These are phyloP conservation scores for Pseudonaja textilis DNA, from an alignment of 2,113 vertebrate genomes.

Conservation along the genomic window DNA sequence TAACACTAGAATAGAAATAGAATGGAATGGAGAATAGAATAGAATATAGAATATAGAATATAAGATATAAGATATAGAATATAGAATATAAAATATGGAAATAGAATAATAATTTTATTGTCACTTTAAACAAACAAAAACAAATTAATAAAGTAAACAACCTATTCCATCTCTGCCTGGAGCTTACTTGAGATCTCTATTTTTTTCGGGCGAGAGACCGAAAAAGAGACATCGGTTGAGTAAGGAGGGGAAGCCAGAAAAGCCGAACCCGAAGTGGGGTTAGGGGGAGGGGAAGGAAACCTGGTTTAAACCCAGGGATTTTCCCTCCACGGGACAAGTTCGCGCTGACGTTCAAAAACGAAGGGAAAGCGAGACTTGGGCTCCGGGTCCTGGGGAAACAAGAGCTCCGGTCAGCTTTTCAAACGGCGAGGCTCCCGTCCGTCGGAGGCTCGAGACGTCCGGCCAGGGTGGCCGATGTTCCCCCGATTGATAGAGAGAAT, in stretches of 20 bases:
- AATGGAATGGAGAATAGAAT: too few relatives aligned
- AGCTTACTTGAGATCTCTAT: neutral
- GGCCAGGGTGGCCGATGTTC: neutral
- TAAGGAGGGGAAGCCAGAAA: neutral
- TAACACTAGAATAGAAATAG: too few relatives aligned
- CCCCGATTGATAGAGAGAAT: neutral
- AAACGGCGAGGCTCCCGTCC: neutral
- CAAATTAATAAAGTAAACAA: neutral
- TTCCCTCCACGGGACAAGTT: neutral
- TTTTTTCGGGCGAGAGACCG: neutral
- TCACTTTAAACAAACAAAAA: too few relatives aligned
- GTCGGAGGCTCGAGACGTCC: neutral
- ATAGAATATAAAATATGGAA: too few relatives aligned
- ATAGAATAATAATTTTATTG: too few relatives aligned
- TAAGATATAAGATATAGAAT: too few relatives aligned
- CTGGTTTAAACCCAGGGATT: neutral
- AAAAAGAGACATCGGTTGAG: neutral
- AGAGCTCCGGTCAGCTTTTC: neutral
- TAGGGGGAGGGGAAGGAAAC: neutral
- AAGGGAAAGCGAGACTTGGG: neutral
- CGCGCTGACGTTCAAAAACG: neutral
- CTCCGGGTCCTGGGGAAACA: neutral
- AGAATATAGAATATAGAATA: too few relatives aligned
- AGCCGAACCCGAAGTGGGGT: neutral
- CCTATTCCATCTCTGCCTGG: neutral